Conservation (phyloP, 2,888 invertebrate species). For the Phyto melanocephala region DNA sequence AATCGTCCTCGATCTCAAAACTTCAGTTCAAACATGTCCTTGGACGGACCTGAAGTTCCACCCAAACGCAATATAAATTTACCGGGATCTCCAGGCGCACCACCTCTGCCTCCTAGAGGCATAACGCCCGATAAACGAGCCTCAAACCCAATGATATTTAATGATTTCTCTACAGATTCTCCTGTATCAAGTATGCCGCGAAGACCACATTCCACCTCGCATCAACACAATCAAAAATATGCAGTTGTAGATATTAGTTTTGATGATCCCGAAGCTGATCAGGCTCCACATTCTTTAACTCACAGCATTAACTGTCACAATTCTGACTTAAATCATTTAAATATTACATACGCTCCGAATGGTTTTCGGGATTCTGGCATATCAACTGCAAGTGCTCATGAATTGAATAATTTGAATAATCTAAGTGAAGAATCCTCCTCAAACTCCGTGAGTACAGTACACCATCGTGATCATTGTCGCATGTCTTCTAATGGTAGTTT, state of each 20-base stretch:
- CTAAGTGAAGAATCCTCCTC: conserved; percentile 74
- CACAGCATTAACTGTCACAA: conserved; percentile 69
- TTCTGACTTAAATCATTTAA: conserved; percentile 69
- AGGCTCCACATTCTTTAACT: conserved; percentile 71
- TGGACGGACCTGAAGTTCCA: conserved; percentile 79
- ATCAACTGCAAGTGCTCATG: conserved; percentile 78
- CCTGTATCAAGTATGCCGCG: conserved; percentile 68
- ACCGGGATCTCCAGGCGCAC: conserved; percentile 81
- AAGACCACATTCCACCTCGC: conserved; percentile 69
- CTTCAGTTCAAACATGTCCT: conserved; percentile 82
- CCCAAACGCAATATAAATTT: conserved; percentile 79
- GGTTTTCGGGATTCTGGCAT: conserved; percentile 79
- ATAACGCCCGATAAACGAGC: conserved; percentile 80
- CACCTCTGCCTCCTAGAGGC: conserved; percentile 89
- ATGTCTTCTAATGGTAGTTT: conserved; percentile 72
- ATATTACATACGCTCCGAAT: conserved; percentile 73
- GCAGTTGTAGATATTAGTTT: conserved; percentile 80
- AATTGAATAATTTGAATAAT: conserved; percentile 76
- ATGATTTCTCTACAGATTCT: conserved; percentile 73
- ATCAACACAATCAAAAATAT: conserved; percentile 77
- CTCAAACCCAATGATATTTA: conserved; percentile 77
- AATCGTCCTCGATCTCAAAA: conserved; percentile 64
- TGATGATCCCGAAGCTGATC: conserved; percentile 79
- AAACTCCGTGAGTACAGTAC: conserved; percentile 71
- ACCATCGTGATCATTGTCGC: conserved; percentile 74